These are phyloP conservation scores for Zygothrica quintamaculata DNA, from an alignment of 2,888 invertebrate genomes.

Conservation along the genomic window DNA sequence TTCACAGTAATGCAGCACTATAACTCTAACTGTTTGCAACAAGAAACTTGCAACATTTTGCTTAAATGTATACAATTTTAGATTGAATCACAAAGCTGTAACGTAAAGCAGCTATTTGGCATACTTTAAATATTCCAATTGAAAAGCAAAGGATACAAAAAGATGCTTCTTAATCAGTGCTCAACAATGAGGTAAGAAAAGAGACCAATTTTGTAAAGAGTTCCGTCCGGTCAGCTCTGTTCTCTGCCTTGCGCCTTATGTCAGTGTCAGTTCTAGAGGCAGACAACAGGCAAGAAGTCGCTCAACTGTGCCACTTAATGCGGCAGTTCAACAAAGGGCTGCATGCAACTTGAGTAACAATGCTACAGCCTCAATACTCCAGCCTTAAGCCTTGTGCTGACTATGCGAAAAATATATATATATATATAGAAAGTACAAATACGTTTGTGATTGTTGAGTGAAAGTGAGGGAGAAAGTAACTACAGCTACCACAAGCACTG, in stretches of 20 bases:
- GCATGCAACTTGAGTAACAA: constrained; percentile 35
- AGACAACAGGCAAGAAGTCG: constrained; percentile 44
- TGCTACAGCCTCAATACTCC: background rate
- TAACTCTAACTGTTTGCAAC: background rate
- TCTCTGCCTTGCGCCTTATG: no score
- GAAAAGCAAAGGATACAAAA: constrained; percentile 36
- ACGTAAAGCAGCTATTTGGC: constrained; percentile 49
- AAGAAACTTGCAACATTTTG: background rate
- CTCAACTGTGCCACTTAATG: constrained; percentile 73
- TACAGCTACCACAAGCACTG: constrained; percentile 22
- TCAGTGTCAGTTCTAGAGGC: constrained; percentile 12
- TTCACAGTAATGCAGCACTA: constrained; percentile 19
- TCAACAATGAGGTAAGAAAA: constrained; percentile 41
- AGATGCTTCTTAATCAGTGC: constrained; percentile 57
- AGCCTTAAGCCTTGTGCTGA: constrained; percentile 10
- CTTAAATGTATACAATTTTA: constrained; percentile 1
- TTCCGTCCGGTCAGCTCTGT: constrained; percentile 24
- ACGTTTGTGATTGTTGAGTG: constrained; percentile 33
- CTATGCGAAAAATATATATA: constrained; percentile 25
- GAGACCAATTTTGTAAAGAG: constrained; percentile 57
- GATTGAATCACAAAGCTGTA: constrained; percentile 36
- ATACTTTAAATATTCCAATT: constrained; percentile 65
- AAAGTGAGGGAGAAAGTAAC: constrained; percentile 22
- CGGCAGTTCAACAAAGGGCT: constrained; percentile 64
- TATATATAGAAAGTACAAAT: constrained; percentile 29